These are phyloP conservation scores for Oligia strigilis DNA, from an alignment of 2,888 invertebrate species.

Conservation along the genomic window DNA sequence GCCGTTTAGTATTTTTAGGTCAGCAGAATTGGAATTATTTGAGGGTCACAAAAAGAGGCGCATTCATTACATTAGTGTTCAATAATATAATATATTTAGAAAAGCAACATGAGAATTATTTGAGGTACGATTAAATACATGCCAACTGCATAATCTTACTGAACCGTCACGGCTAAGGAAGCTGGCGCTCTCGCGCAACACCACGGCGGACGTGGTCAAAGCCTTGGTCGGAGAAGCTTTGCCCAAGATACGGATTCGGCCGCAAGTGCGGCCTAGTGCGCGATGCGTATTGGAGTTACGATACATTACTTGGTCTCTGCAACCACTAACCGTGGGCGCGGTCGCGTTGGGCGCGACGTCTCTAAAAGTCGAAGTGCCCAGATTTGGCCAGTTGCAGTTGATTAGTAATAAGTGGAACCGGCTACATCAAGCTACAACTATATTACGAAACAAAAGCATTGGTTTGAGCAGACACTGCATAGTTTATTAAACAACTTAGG, in stretches of 20 bases:
- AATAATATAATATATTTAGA: background rate
- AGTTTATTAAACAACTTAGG: constrained; percentile 17
- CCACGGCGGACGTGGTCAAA: background rate
- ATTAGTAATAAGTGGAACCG: constrained; percentile 26
- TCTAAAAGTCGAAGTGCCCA: constrained; percentile 19
- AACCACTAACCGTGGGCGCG: background rate
- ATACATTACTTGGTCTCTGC: background rate
- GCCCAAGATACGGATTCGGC: background rate
- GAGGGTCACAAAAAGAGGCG: background rate
- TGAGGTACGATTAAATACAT: background rate
- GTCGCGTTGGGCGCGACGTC: background rate
- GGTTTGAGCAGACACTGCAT: constrained; percentile 31
- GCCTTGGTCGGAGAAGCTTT: background rate
- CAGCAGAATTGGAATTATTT: background rate
- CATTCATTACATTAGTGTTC: background rate
- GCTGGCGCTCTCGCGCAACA: background rate
- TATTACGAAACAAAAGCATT: constrained; percentile 40
- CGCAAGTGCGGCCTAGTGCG: background rate
- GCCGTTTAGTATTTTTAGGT: background rate
- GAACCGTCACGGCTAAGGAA: background rate
- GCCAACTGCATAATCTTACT: background rate
- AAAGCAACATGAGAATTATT: background rate
- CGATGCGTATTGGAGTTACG: background rate
- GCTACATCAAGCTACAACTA: constrained; percentile 25
- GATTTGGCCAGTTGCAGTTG: constrained; percentile 1